Base-by-base conservation (phyloP, 2,113 vertebrate species). In the Perognathus longimembris region DNA sequence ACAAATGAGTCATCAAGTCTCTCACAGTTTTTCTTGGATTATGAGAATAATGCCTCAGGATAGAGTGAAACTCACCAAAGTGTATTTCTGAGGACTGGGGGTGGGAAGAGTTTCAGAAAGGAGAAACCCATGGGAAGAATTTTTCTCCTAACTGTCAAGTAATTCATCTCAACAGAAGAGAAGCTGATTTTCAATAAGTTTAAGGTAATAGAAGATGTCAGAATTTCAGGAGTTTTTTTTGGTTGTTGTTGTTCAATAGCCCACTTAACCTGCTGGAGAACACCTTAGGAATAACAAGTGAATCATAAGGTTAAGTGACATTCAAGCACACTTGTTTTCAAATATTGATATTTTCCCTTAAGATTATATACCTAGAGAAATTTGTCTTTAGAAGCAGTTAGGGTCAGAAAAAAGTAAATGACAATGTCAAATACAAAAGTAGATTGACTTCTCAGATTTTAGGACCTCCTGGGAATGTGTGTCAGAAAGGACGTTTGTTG, bases 1-100 rank as follows among this genome's bases (percentile, higher is more conserved):
- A 38, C 88, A 96, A 94, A 95, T 95, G 95, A 96, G 82, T 95
- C 92, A 95, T 93, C 90, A 59, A 77, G 32, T 67, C 57, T 73
- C 28, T 86, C 77, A 92, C 28, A 74, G 64, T 94, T 96, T 94
- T 94, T 92, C 74, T 88, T 93, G 81, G 92, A 78, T 96, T 93
- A 69, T 96, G 50, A 90, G 85, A 95, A 90, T 90, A 95, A 95
- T 67, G 66, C 90, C 75, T 88, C 92, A 82, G 86, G 95, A 90
- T 66, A 91, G 26, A 95, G 4, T 73, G 26, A 85, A 93, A 88
- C 54, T 89, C 80, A 93, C 61, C 36, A 64, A 89, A 80, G 45
- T 82, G 26, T 54, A 50, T 92, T 94, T 94, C 85, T 85, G 88
- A 94, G 34, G 42, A 67, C 5, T 50, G 0, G 9, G 74, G 61